Evolutionary conservation across 2,797 vertebrate species (phyloP).

Genomic region (Channallabes apus): DNA sequence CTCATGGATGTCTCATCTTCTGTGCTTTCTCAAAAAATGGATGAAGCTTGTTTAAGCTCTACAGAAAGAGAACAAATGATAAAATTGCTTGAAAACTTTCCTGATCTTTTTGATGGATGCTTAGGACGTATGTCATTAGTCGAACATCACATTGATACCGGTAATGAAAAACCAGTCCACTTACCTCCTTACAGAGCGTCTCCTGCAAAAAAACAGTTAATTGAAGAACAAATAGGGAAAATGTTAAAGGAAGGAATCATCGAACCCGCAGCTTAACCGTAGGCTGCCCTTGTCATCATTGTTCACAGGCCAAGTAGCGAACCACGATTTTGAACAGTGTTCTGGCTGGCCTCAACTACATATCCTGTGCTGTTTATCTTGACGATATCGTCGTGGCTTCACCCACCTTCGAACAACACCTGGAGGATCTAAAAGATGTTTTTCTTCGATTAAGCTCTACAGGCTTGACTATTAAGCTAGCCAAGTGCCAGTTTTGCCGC

Average conservation of each 20-base stretch:
- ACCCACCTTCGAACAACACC: not conserved
- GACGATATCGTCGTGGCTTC: conserved; percentile 31
- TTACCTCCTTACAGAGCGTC: conserved; percentile 27
- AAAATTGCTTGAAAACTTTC: not conserved
- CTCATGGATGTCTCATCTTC: not conserved
- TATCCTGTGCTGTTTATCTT: too few species aligned
- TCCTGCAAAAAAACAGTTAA: not conserved
- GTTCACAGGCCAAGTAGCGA: not conserved
- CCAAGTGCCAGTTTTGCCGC: conserved; percentile 10
- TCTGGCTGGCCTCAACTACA: conserved; percentile 23
- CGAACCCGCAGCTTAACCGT: not conserved
- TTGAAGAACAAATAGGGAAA: conserved; percentile 30
- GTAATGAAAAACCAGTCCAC: conserved; percentile 23
- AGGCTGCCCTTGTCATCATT: conserved; percentile 29
- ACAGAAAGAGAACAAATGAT: not conserved
- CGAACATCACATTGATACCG: conserved; percentile 17
- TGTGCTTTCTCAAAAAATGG: not conserved
- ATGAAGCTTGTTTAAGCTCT: not conserved
- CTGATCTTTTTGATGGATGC: not conserved
- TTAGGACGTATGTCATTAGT: too few species aligned
- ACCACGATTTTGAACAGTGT: conserved; percentile 14
- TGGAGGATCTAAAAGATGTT: not conserved
- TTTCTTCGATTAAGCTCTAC: not conserved
- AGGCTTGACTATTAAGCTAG: not conserved
- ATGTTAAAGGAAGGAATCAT: conserved; percentile 9